Conservation (phyloP, 2,888 invertebrate species). For the Nyleta sp. region DNA sequence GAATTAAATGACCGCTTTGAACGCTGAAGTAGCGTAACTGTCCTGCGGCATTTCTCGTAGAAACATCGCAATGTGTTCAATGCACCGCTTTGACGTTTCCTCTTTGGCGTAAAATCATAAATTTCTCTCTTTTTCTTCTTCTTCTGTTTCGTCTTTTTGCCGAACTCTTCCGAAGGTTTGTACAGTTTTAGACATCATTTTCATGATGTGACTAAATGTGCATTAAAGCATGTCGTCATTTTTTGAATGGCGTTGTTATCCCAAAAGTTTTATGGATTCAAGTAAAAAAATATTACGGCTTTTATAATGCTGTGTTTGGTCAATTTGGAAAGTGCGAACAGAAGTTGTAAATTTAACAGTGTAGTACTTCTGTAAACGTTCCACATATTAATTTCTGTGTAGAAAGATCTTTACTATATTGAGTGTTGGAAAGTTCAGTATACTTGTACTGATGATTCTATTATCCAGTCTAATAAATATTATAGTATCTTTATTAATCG, state of each 20-base stretch:
- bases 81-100: constrained; percentile 44
- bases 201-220: constrained; percentile 10
- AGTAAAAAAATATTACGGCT: background rate
- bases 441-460: too few species aligned
- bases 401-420: too few species aligned
- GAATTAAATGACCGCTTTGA: constrained; percentile 51
- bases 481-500: background rate
- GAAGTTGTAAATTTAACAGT: too few species aligned
- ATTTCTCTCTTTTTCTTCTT: constrained; percentile 56
- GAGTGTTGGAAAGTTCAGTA: too few species aligned
- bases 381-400: too few species aligned
- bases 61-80: constrained; percentile 49
- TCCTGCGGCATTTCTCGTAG: constrained; percentile 44
- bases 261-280: too few species aligned
- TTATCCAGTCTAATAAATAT: too few species aligned
- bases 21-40: constrained; percentile 35
- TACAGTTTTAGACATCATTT: constrained; percentile 27
- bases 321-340: too few species aligned
- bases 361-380: too few species aligned
- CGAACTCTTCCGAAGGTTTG: constrained; percentile 65
- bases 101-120: constrained; percentile 61
- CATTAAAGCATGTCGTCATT: constrained; percentile 13
- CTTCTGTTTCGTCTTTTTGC: constrained; percentile 16
- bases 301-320: too few species aligned
- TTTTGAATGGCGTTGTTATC: background rate